Base-by-base conservation (phyloP, 2,797 vertebrate species). In the Falco novaeseelandiae region DNA sequence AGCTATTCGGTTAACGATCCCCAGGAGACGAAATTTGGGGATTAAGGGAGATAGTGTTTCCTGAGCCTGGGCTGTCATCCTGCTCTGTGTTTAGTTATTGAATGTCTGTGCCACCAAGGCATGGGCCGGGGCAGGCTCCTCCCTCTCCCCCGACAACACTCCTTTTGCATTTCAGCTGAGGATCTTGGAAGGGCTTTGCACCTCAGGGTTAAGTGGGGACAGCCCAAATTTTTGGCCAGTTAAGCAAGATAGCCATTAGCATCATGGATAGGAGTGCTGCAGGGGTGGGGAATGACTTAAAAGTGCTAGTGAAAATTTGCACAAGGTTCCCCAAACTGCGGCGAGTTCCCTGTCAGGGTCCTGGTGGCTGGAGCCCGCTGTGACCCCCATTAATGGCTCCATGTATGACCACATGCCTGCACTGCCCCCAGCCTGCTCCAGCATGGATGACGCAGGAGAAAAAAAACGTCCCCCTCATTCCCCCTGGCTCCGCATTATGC, bases 1-100 rank as follows among this genome's bases (percentile, higher is more conserved):
- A 89, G 84, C 83, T 89, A 88, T 86, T 92, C 92, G 87, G 81
- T 89, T 92, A 94, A 81, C 30, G 8, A 89, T 92, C 90, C 95
- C 84, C 84, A 48, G 90, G 94, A 86, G 87, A 83, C 61, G 51
- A 80, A 88, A 91, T 96, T 52, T 86, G 71, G 40, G 89, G 92
- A 83, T 95, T 90, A 95, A 21, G 18, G 66, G 44, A 59, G 89
- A 79, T 71, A 40, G 1, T 46, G 62, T 83, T 88, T 63, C 83
- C 83, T 26, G 44, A 90, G 55, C 2, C 0, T 14, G 44, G 55
- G 51, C 66, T 66, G 22, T 59, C 95, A 26, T 71, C 67, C 62
- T 67, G 54, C 23, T 22, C 52, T 46, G 19, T 23, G 49, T 38
- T 63, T 63, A 1, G 17, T 42, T 59, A 54, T 17, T 63, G 66